Percentiles rank a stretch among this genome's conserved stretches.
Conservation (phyloP, 2,797 vertebrate species). For the Okamejei kenojei region DNA sequence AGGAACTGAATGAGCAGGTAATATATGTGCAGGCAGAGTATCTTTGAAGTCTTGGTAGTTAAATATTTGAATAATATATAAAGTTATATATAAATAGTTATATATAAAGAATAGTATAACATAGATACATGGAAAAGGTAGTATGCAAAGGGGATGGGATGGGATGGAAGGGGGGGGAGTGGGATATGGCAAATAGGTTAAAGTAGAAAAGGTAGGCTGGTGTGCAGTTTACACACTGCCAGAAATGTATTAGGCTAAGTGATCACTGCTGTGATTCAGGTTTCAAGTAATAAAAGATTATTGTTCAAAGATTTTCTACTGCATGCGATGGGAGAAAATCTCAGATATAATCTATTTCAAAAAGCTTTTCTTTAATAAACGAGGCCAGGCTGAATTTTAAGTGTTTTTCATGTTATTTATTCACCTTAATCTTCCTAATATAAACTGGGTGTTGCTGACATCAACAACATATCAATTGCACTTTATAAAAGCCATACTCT, state of each 20-base stretch:
- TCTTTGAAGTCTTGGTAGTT: not conserved
- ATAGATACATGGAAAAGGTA: not conserved
- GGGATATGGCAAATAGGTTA: not conserved
- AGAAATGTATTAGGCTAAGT: not conserved
- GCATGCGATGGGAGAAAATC: not conserved
- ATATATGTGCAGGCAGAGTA: not conserved
- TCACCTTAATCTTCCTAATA: not conserved
- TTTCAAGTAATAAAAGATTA: not conserved
- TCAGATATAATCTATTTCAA: not conserved
- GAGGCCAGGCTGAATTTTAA: not conserved
- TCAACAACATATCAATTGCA: not conserved
- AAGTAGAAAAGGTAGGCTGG: not conserved
- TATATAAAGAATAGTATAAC: not conserved
- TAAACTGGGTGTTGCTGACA: not conserved
- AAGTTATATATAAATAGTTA: no score
- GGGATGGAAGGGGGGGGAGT: not conserved
- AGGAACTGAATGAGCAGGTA: not conserved
- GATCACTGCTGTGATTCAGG: not conserved
- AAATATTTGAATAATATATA: not conserved
- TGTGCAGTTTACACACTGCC: not conserved
- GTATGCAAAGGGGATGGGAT: not conserved
- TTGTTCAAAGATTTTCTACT: not conserved
- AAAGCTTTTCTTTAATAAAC: not conserved
- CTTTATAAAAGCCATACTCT: not conserved
- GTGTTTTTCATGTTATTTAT: not conserved